Conservation (phyloP, 2,797 vertebrate species). For the Champsocephalus esox region DNA sequence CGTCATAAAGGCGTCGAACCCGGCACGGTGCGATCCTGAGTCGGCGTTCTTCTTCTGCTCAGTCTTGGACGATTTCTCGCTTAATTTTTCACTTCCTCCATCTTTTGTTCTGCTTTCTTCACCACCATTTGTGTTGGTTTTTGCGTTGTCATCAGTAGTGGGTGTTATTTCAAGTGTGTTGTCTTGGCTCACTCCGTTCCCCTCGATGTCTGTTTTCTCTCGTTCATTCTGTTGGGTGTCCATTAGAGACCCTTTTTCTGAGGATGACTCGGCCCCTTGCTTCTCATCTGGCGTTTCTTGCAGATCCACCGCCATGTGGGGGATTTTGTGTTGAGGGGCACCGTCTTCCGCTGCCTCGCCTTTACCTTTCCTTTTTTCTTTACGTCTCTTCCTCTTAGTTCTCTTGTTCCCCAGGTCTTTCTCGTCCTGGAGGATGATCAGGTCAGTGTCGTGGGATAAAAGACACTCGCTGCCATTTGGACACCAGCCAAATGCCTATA, state of each 20-base stretch:
- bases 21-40: constrained; percentile 91
- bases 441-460: constrained; percentile 94
- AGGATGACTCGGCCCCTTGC: background rate
- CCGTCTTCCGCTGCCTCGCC: constrained; percentile 30
- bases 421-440: constrained; percentile 94
- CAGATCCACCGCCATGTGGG: constrained; percentile 62
- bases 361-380: constrained; percentile 76
- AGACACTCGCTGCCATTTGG: constrained; percentile 89
- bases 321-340: constrained; percentile 71
- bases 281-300: constrained; percentile 20
- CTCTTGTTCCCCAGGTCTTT: constrained; percentile 83
- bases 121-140: background rate
- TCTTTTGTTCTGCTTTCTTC: constrained; percentile 7
- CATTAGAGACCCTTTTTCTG: constrained; percentile 1
- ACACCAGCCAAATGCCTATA: constrained; percentile 96
- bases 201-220: constrained; percentile 15
- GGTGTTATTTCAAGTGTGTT: background rate
- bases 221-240: constrained; percentile 6
- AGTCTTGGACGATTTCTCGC: background rate
- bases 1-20: constrained; percentile 98
- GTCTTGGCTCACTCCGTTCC: constrained; percentile 25
- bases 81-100: background rate
- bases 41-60: constrained; percentile 73
- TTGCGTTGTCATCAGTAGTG: background rate
- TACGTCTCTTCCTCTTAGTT: constrained; percentile 86